Base-by-base conservation (phyloP, 2,888 invertebrate genomes). In the Sinentomon sp. region DNA sequence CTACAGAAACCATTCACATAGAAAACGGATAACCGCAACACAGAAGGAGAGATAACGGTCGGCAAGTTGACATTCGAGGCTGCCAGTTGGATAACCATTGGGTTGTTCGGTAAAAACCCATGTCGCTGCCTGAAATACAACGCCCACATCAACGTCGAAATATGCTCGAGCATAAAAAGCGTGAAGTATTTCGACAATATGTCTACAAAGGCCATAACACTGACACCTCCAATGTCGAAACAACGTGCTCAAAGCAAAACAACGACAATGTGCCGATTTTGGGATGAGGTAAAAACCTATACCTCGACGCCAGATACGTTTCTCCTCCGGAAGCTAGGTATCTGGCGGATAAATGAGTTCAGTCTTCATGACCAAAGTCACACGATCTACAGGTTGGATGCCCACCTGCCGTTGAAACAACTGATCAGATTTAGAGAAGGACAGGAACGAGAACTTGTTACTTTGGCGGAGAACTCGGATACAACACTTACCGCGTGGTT, bases 11-110 rank as follows among this genome's bases (percentile, higher is more conserved):
- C 9, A 21, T 34, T 6, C 40, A 46, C 6, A 43, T 44, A 2
- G 37, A 36, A 5, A 46, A 52, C 37, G 48, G 49, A 13, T 53
- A 51, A 40, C 50, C 51, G 2, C 5, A 33, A 12, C 54, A 53
- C 37, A 28, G 45, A 10, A 36, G 52, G 29, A 32, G 45, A 28
- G 21, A 14, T 22, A 35, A 17, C 20, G 23, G 10, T 30, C 30
- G 19, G 33, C 34, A n/a, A 10, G 22, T 22, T 6, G 34, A 41
- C 38, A 39, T 43, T 34, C 27, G 41, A 33, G 42, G 44, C 42
- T 28, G 39, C 18, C n/a, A 28, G n/a, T 21, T 48, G 10, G 47
- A 51, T 36, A 51, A 50, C 38, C 37, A 41, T n/a, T 47, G 45
- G 42, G 45, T 48, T 20, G 50, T 52, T 6, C 48, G 48, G 12